Conservation (phyloP, 2,113 vertebrate genomes). For the Petrocephalus microphthalmus region DNA sequence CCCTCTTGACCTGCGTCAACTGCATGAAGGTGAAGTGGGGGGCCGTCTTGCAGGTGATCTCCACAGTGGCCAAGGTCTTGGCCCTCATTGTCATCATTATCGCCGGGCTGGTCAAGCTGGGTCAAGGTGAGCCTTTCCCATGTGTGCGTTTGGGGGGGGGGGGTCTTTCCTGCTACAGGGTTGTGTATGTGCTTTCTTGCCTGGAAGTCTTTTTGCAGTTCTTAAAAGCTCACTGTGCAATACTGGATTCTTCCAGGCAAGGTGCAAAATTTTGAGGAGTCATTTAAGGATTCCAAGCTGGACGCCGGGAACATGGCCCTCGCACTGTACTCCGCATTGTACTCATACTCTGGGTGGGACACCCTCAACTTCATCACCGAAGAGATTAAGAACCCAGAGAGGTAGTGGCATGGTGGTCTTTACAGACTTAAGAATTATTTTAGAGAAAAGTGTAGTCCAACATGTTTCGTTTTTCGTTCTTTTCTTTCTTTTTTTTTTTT, state of each 20-base stretch:
- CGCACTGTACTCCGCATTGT: constrained; percentile 69
- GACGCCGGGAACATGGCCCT: constrained; percentile 62
- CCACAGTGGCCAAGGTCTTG: constrained; percentile 68
- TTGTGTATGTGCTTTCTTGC: background rate
- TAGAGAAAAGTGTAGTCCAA: background rate
- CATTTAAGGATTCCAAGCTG: constrained; percentile 60
- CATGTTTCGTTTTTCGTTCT: too few species aligned
- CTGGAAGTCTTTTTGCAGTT: background rate
- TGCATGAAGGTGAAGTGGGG: constrained; percentile 74
- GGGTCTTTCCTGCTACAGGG: background rate
- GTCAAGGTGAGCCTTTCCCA: constrained; percentile 54
- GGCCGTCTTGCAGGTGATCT: constrained; percentile 65
- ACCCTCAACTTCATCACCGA: constrained; percentile 74
- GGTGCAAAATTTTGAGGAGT: constrained; percentile 61
- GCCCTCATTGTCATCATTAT: constrained; percentile 71
- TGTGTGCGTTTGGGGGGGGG: background rate
- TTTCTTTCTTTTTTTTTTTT: background rate
- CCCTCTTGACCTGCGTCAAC: constrained; percentile 65
- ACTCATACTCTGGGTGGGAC: constrained; percentile 75
- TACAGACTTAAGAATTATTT: background rate
- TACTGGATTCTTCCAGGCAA: constrained; percentile 47
- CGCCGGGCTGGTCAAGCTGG: constrained; percentile 59
- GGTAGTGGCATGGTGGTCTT: constrained; percentile 40
- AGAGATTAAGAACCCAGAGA: constrained; percentile 71
- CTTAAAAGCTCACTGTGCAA: background rate